Base-by-base conservation (phyloP, 2,113 vertebrate genomes). In the Pomatostomus ruficeps region DNA sequence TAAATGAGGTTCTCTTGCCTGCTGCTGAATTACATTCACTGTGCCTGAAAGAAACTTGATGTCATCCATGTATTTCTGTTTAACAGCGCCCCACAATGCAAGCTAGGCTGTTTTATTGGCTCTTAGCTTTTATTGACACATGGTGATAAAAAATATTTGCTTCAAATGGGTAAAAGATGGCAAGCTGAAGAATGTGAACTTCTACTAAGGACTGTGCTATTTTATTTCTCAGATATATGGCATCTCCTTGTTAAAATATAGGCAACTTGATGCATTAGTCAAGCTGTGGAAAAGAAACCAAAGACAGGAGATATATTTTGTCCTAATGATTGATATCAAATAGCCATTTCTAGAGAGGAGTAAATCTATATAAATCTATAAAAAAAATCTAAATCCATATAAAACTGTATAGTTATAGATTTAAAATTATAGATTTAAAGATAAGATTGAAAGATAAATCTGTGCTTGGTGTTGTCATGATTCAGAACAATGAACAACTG, bases 41-140 rank as follows among this genome's bases (percentile, higher is more conserved):
- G 12, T 89, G 31, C 48, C 42, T 88, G 85, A 82, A 94, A 95
- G 55, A 95, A 77, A 79, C 71, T 80, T 40, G 29, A 48, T 80
- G 80, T 76, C 62, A 85, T 40, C 72, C 17, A 29, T 78, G 40
- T 67, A 61, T 74, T 95, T 91, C 68, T 67, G 72, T 95, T 95
- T 91, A 93, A 95, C 62, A 46, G 38, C 25, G 14, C 71, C 75
- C 58, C 35, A 46, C 86, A 71, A 93, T 74, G 73, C 35, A 75
- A 89, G 54, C 71, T 94, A 31, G 67, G 68, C 43, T 76, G 62
- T 80, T 97, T 96, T 96, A 96, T 92, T 85, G 72, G 94, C 35
- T 65, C 54, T 65, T 89, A 68, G 89, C 61, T 95, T 97, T 96
- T 92, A 93, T 88, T 93, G 93, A 94, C 82, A n/a, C 58, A 25